Evolutionary conservation across 2,797 vertebrate genomes (phyloP), one percentile per base, ranked within the genome.

Genomic region (Tenualosa thibaudeaui): DNA sequence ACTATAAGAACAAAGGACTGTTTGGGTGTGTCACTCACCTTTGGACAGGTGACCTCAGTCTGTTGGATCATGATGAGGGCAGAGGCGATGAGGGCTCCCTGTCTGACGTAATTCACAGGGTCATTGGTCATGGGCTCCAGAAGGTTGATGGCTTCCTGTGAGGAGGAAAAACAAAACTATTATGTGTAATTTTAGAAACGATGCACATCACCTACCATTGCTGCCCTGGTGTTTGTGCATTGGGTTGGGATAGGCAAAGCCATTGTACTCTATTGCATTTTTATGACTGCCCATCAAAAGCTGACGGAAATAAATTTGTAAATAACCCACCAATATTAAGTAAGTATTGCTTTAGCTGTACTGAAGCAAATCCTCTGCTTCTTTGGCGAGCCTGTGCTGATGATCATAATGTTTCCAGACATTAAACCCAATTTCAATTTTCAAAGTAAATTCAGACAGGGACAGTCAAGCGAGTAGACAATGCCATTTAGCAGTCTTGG

Each of bases 1-100:
- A 0, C 50, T 51, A 51, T 7, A 51, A 51, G 50, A 7, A 51
- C 6, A 51, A 8, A 51, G 10, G 50, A 51, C 9, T 5, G 3
- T 37, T 71, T 71, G 65, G 13, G 31, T 31, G 1, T 15, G 65
- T 3, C 5, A 12, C 91, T 93, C 92, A 99, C 98, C 96, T 99
- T 99, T 84, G 98, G 98, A 92, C 98, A 99, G 85, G 98, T 99
- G 90, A 99, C 95, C 90, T 99, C 98, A 0, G 96, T 97, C 94
- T 99, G 98, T 85, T 99, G 98, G 92, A 99, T 97, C 97, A 99
- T 99, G 93, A 99, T 98, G 88, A 99, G 97, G 71, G 98, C 98
- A 0, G 98, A 99, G 26, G 98, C 95, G 87, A 99, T 99, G 86
- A 99, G 96, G 31, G 98, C 98, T 9, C 98, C 98, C 89, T 99